phyloP scores from a whole-genome alignment of 2,113 vertebrate genomes.

The Salvator merianae region DNA sequence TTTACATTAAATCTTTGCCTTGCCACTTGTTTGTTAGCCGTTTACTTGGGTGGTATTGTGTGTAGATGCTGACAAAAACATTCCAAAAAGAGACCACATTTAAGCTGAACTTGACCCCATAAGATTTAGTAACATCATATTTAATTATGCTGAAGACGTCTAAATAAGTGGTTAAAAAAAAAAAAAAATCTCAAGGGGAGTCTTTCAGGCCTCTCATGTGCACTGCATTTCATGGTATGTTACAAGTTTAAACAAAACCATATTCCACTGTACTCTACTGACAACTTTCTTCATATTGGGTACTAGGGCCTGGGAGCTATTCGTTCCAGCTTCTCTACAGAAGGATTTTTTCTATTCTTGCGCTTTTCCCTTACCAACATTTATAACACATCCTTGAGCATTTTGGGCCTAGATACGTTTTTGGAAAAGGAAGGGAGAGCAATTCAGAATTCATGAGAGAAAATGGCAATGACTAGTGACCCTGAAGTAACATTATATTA shows the following conservation, averaged over 20 bases:
- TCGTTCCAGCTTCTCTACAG: conserved; percentile 48
- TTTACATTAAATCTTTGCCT: no score
- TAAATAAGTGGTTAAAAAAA: conserved; percentile 35
- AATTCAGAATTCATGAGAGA: neutral
- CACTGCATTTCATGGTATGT: conserved; percentile 29
- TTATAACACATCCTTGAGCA: conserved; percentile 7
- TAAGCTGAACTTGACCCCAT: conserved; percentile 22
- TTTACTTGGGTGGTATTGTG: neutral
- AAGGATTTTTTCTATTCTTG: conserved; percentile 12
- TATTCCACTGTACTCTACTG: conserved; percentile 37
- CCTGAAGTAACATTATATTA: neutral
- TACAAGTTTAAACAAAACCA: conserved; percentile 44
- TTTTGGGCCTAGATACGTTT: conserved; percentile 9
- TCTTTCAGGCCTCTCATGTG: conserved; percentile 5
- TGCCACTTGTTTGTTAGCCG: neutral
- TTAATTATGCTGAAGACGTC: conserved; percentile 27
- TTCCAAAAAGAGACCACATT: neutral
- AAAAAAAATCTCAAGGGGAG: conserved; percentile 36
- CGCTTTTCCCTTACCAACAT: conserved; percentile 3
- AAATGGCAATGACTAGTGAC: neutral
- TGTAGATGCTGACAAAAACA: conserved; percentile 2
- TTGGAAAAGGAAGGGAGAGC: neutral
- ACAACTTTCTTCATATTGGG: neutral
- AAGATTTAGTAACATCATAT: conserved; percentile 28
- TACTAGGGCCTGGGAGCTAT: conserved; percentile 24